Conservation (phyloP, 2,113 vertebrate genomes). For the Mixornis gularis region DNA sequence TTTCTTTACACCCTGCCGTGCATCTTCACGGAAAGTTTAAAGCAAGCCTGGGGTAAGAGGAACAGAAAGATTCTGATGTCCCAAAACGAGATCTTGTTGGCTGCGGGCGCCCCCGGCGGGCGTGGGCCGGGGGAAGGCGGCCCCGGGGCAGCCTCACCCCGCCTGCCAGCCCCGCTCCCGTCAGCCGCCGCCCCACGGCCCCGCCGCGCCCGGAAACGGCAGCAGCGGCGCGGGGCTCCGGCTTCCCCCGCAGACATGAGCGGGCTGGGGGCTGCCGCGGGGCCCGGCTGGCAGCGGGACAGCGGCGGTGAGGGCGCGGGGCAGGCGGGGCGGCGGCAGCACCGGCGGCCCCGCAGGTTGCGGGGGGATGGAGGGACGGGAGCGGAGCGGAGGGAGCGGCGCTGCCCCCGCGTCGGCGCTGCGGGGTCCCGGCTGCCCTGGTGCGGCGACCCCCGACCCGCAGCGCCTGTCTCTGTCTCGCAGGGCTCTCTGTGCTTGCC, state of each 20-base stretch:
- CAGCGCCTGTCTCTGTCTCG: neutral
- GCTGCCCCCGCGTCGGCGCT: neutral
- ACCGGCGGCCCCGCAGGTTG: neutral
- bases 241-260: too few relatives aligned
- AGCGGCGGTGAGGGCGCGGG: neutral
- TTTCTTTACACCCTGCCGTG: fast-evolving
- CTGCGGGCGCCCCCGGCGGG: neutral
- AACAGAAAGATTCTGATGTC: fast-evolving
- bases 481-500: neutral
- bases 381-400: neutral
- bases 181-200: too few relatives aligned
- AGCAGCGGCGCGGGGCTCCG: too few relatives aligned
- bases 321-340: neutral
- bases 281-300: neutral
- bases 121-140: neutral
- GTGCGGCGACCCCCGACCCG: neutral
- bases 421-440: neutral
- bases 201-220: too few relatives aligned
- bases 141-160: neutral
- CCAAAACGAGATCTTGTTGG: fast-evolving
- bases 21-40: fast-evolving
- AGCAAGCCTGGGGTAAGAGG: neutral
- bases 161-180: neutral
- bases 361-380: neutral
- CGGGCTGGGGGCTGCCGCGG: too few relatives aligned